phyloP scores from a whole-genome alignment of 2,888 invertebrate genomes.

The Pyrocoelia pectoralis region DNA sequence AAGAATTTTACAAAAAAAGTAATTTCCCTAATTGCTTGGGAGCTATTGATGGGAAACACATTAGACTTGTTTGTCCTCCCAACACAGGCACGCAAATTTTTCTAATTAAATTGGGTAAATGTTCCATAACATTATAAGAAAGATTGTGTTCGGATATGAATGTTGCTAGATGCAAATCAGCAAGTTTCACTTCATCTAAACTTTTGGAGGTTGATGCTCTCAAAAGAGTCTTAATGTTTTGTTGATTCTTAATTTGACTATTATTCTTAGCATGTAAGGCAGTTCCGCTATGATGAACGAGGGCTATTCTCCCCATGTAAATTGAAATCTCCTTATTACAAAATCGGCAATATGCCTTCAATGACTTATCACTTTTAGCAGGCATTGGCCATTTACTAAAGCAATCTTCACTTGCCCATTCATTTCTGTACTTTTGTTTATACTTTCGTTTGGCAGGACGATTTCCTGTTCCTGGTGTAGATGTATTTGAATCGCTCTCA shows the following conservation, averaged over 20 bases:
- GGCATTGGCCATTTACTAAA: neutral
- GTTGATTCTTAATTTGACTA: slow-evolving; percentile 4
- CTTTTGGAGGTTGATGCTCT: neutral
- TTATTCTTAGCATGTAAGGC: slow-evolving; percentile 1
- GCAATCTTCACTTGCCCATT: slow-evolving; percentile 1
- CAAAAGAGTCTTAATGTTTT: slow-evolving; percentile 1
- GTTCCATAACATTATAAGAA: slow-evolving; percentile 3
- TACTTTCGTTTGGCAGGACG: neutral
- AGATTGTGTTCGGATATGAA: slow-evolving; percentile 3
- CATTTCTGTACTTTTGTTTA: slow-evolving; percentile 2
- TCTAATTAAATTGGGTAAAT: neutral
- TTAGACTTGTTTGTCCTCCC: too few species aligned
- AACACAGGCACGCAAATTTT: neutral
- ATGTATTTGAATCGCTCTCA: neutral
- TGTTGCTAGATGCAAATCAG: neutral
- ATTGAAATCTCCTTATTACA: neutral
- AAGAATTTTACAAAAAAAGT: too few species aligned
- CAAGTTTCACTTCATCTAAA: slow-evolving; percentile 3
- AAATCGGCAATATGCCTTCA: neutral
- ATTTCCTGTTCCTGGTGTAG: neutral
- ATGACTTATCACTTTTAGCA: neutral
- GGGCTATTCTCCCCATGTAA: neutral
- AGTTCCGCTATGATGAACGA: slow-evolving; percentile 1
- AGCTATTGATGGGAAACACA: too few species aligned
- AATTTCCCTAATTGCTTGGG: too few species aligned